Evolutionary conservation across 2,113 vertebrate species (phyloP).

Genomic region (Hydrochoerus hydrochaeris): DNA sequence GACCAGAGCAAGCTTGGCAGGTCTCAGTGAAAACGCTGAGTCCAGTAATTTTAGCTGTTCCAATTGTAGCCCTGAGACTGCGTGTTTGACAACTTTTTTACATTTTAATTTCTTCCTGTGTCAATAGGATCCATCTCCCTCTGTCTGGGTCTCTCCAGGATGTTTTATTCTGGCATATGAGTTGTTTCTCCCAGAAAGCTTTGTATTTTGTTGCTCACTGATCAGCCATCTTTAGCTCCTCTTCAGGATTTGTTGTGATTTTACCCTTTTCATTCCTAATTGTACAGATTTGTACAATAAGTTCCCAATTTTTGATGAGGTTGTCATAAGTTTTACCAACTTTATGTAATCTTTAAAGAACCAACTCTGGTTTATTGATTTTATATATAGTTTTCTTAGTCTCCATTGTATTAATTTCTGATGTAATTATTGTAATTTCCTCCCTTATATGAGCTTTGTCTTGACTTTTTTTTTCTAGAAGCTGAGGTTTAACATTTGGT

Average conservation of each 20-base stretch:
- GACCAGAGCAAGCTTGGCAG: too few relatives aligned
- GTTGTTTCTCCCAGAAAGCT: too few relatives aligned
- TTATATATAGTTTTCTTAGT: background rate
- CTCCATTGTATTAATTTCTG: background rate
- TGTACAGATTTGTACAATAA: background rate
- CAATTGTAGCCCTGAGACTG: too few relatives aligned
- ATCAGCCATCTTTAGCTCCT: too few relatives aligned
- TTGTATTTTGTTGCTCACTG: too few relatives aligned
- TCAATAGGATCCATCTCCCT: too few relatives aligned
- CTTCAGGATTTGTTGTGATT: background rate
- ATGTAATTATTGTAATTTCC: background rate
- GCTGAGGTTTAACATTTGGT: background rate
- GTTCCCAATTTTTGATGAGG: background rate
- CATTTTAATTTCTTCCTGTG: too few relatives aligned
- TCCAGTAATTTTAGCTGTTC: too few relatives aligned
- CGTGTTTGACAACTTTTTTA: too few relatives aligned
- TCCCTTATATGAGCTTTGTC: background rate
- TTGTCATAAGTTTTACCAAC: background rate
- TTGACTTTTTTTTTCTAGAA: background rate
- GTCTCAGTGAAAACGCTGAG: too few relatives aligned
- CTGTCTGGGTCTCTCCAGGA: too few relatives aligned
- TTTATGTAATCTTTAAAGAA: background rate
- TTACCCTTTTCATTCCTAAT: background rate
- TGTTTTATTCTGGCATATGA: too few relatives aligned
- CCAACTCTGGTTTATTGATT: background rate